Conservation (phyloP, 2,113 vertebrate genomes). For the Agelaius phoeniceus region DNA sequence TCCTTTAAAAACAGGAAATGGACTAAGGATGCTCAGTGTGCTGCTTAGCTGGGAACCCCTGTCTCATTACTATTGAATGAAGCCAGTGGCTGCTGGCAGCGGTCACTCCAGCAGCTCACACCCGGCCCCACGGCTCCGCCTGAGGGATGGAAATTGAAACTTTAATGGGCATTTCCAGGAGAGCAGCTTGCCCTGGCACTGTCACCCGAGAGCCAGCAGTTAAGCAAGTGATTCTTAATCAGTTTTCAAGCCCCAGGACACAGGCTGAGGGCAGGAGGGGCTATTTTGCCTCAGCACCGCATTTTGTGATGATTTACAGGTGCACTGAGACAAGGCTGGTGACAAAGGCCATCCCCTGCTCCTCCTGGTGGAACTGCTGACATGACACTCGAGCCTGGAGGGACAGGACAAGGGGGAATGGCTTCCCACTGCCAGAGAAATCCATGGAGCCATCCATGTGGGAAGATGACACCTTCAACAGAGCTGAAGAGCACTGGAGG, state of each 20-base stretch:
- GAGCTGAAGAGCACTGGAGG: background rate
- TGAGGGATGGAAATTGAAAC: background rate
- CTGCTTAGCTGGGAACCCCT: background rate
- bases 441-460: background rate
- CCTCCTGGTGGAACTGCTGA: background rate
- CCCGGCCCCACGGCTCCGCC: accelerated
- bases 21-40: background rate
- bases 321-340: background rate
- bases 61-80: slow-evolving; percentile 33
- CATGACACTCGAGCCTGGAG: accelerated
- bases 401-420: background rate
- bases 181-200: background rate
- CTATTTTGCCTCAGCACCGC: background rate
- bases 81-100: background rate
- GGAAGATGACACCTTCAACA: no score
- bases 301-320: background rate
- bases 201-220: background rate
- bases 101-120: slow-evolving; percentile 22
- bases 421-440: background rate
- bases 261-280: background rate
- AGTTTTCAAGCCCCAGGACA: background rate
- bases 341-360: background rate
- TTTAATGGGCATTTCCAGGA: background rate
- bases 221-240: background rate
- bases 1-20: slow-evolving; percentile 2